phyloP scores from a whole-genome alignment of 2,113 vertebrate species.

The Grammomys surdaster region DNA sequence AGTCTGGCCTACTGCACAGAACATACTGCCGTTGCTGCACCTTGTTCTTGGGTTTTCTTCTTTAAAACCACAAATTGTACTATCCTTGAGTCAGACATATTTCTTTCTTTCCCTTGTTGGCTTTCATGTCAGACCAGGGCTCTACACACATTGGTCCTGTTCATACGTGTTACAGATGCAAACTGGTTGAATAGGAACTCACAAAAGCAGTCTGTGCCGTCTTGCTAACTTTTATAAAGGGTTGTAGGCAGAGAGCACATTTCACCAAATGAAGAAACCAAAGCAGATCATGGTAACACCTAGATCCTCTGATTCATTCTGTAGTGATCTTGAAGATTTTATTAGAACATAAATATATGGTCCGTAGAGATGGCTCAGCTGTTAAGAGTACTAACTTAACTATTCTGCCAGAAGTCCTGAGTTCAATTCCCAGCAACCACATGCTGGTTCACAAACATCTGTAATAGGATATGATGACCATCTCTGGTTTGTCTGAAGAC shows the following conservation, averaged over 20 bases:
- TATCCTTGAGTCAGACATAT: not conserved
- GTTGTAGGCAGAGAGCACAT: not conserved
- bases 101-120: not conserved
- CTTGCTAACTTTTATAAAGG: not conserved
- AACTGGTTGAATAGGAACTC: not conserved
- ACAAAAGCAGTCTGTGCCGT: not conserved
- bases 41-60: not conserved
- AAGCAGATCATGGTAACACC: not conserved
- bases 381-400: no score
- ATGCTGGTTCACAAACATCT: no score
- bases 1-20: not conserved
- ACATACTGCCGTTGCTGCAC: not conserved
- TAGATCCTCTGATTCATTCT: not conserved
- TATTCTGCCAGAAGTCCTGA: no score
- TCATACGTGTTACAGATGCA: not conserved
- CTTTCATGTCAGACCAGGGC: no score
- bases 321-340: conserved; percentile 35
- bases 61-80: not conserved
- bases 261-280: not conserved
- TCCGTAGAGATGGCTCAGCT: no score
- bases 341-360: not conserved
- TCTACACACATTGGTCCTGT: not conserved
- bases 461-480: no score
- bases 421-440: no score
- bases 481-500: no score